phyloP scores from a whole-genome alignment of 2,113 vertebrate genomes.

The Galemys pyrenaicus region DNA sequence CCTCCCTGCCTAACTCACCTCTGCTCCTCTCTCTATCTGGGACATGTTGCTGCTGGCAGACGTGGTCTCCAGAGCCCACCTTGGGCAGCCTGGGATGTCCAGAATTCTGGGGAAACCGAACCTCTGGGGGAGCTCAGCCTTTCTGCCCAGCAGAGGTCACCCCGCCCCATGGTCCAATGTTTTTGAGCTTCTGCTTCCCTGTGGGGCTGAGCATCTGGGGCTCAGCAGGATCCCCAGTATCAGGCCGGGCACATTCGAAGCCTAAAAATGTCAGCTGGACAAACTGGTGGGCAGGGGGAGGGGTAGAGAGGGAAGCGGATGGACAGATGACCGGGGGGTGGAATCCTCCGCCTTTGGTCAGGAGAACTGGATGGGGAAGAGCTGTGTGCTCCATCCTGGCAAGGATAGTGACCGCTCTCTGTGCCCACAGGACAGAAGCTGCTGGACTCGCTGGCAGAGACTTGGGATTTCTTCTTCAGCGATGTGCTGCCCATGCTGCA shows the following conservation, averaged over 20 bases:
- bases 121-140: not conserved
- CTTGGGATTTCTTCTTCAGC: constrained; percentile 99
- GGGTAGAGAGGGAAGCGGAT: rapidly evolving
- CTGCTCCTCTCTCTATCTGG: not conserved
- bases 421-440: constrained; percentile 94
- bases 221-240: not conserved
- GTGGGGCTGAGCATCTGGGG: not conserved
- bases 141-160: not conserved
- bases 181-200: not conserved
- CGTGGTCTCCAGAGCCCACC: not conserved
- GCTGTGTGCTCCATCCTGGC: not conserved
- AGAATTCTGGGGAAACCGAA: not conserved
- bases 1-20: not conserved
- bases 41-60: not conserved
- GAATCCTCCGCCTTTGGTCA: too few relatives aligned
- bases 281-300: rapidly evolving
- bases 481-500: constrained; percentile 97
- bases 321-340: too few relatives aligned
- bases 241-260: not conserved
- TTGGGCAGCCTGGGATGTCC: too few relatives aligned
- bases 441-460: constrained; percentile 96
- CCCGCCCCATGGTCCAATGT: rapidly evolving
- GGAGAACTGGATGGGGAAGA: not conserved
- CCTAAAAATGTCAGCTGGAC: too few relatives aligned
- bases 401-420: not conserved